Evolutionary conservation across 2,113 vertebrate species (phyloP).

Genomic region (Malurus elegans): DNA sequence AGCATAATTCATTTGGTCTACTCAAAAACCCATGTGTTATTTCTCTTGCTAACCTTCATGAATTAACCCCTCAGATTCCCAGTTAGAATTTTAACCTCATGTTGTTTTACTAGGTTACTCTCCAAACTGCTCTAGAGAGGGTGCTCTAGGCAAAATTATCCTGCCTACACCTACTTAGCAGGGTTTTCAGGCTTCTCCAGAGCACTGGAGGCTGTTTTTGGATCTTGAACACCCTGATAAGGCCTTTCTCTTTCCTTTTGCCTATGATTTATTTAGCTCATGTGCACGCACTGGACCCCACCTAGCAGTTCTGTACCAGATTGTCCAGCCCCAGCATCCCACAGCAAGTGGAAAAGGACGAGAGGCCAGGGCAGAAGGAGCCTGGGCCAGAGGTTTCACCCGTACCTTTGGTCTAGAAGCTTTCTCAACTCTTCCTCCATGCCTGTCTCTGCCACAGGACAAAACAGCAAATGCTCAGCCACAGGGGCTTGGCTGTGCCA

Average conservation of each 20-base stretch:
- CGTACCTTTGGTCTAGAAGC: not conserved
- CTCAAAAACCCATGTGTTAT: not conserved
- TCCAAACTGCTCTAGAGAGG: not conserved
- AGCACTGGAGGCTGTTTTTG: not conserved
- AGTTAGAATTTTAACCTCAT: not conserved
- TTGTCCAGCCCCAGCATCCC: not conserved
- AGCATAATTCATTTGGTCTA: not conserved
- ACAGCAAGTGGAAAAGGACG: not conserved
- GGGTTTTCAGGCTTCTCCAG: not conserved
- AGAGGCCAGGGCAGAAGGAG: not conserved
- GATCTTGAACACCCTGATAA: not conserved
- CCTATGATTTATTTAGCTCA: not conserved
- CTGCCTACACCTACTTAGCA: not conserved
- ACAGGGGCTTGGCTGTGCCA: not conserved
- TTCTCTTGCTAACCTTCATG: not conserved
- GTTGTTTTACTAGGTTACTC: not conserved
- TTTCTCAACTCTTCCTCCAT: not conserved
- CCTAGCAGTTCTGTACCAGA: not conserved
- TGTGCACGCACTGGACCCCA: not conserved
- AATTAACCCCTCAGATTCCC: not conserved
- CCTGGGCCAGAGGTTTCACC: not conserved
- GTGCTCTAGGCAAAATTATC: not conserved
- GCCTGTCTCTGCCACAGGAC: not conserved
- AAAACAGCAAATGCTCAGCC: not conserved
- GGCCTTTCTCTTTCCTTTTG: not conserved